Conservation (phyloP, 2,113 vertebrate genomes). For the Sakesphorus luctuosus region DNA sequence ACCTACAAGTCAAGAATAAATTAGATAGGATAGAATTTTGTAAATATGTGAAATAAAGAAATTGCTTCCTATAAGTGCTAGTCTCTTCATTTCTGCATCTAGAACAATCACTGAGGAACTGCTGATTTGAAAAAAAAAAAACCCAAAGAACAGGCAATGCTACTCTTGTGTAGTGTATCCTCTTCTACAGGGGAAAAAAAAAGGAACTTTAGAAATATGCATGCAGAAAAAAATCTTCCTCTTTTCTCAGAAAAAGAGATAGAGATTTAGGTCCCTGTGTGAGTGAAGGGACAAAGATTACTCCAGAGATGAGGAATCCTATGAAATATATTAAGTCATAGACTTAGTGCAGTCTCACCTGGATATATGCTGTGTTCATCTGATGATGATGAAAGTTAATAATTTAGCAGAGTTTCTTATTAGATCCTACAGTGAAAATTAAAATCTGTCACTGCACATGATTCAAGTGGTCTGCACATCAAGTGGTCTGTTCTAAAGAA, state of each 20-base stretch:
- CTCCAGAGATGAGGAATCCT: neutral
- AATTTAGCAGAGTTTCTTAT: neutral
- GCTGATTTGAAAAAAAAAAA: neutral
- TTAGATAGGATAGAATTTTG: slow-evolving; percentile 6
- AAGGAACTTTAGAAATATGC: neutral
- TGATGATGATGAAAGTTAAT: neutral
- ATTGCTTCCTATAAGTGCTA: neutral
- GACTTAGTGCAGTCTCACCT: neutral
- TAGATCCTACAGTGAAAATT: neutral
- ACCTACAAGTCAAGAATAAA: neutral
- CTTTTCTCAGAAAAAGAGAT: neutral
- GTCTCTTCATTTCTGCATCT: neutral
- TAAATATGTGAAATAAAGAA: slow-evolving; percentile 9
- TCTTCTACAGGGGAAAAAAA: neutral
- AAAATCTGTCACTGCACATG: neutral
- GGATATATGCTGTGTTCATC: neutral
- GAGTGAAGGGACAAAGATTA: neutral
- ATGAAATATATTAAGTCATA: neutral
- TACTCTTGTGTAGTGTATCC: neutral
- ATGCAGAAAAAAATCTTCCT: neutral
- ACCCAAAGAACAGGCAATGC: neutral
- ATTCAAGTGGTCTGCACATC: neutral
- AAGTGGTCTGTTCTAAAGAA: neutral
- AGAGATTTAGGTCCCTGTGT: neutral
- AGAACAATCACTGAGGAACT: neutral